phyloP scores from a whole-genome alignment of 2,888 invertebrate species.

The Cyrtodaria siliqua region DNA sequence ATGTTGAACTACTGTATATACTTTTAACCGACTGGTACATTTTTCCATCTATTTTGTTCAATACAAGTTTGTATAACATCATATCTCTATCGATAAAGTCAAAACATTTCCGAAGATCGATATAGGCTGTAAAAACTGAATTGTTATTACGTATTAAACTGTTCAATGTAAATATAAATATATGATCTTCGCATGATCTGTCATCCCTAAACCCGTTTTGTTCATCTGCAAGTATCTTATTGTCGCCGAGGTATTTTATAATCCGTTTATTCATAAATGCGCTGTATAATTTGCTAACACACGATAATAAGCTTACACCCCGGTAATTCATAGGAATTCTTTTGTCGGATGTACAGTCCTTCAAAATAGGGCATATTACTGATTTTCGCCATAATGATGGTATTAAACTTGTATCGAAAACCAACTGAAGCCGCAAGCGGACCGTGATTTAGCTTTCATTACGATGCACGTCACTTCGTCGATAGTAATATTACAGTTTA shows the following conservation, averaged over 20 bases:
- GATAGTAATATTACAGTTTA: slow-evolving; percentile 16
- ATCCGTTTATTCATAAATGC: slow-evolving; percentile 25
- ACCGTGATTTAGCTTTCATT: slow-evolving; percentile 4
- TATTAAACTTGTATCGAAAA: slow-evolving; percentile 33
- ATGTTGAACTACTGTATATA: slow-evolving; percentile 8
- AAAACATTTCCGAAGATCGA: slow-evolving; percentile 19
- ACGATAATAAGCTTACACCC: slow-evolving; percentile 30
- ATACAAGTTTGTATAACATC: slow-evolving; percentile 10
- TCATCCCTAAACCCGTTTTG: slow-evolving; percentile 34
- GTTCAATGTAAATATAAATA: slow-evolving; percentile 24
- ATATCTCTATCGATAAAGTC: slow-evolving; percentile 18
- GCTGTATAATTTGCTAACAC: slow-evolving; percentile 27
- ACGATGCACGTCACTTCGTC: slow-evolving; percentile 7
- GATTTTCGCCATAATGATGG: slow-evolving; percentile 38
- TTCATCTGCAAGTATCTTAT: slow-evolving; percentile 26
- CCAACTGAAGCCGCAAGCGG: slow-evolving; percentile 23
- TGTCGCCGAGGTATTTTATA: slow-evolving; percentile 6
- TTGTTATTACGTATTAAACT: slow-evolving; percentile 14
- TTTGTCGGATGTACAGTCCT: slow-evolving; percentile 26
- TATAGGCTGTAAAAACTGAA: slow-evolving; percentile 14
- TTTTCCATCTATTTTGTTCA: slow-evolving; percentile 18
- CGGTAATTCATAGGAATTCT: slow-evolving; percentile 50
- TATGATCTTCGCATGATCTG: slow-evolving; percentile 44
- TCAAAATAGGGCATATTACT: slow-evolving; percentile 33
- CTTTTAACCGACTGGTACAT: slow-evolving; percentile 20